Evolutionary conservation across 2,797 vertebrate genomes (phyloP), one percentile per base, ranked within the genome.

Genomic region (Girardinus metallicus): DNA sequence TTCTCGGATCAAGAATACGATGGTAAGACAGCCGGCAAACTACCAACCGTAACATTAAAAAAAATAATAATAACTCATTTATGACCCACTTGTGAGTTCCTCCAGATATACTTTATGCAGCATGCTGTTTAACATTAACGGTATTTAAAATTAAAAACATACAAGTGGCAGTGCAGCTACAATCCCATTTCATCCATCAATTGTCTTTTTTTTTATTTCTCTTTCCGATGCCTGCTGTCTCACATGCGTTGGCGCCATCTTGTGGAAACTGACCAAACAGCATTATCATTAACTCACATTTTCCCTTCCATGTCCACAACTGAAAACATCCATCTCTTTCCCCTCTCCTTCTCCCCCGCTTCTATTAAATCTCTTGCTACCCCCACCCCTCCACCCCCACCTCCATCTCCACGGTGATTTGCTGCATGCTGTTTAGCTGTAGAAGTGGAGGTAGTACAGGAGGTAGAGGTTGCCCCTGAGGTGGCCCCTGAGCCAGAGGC

Each of bases 1-100:
- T 95, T 96, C 89, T 90, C 91, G 89, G 91, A 39, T 85, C 91
- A 95, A 96, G 94, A 95, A 94, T 97, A 96, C 94, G 97, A 98
- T 97, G 97, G 98, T 99, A 97, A 98, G 94, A 94, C 26, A 86
- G 75, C 84, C 80, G 80, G 80, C 81, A 83, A 85, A 93, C 83
- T 85, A 76, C 73, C 64, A 88, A 91, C 80, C 74, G 85, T 80
- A 77, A 82, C 84, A 84, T 89, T 49, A 83, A 77, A 34, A 34
- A 62, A 29, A n/a, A 57, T 10, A n/a, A n/a, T 23, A 55, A 39
- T 74, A 81, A 81, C 94, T 96, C 94, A 95, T 90, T 83, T 76
- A 53, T 87, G 73, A 55, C 80, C 87, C 80, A 80, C 64, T 83
- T 77, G 75, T 82, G 23, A 62, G 74, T 84, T 83, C 80, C 71